phyloP scores from a whole-genome alignment of 2,888 invertebrate species.

The Pseudanteris insignis region DNA sequence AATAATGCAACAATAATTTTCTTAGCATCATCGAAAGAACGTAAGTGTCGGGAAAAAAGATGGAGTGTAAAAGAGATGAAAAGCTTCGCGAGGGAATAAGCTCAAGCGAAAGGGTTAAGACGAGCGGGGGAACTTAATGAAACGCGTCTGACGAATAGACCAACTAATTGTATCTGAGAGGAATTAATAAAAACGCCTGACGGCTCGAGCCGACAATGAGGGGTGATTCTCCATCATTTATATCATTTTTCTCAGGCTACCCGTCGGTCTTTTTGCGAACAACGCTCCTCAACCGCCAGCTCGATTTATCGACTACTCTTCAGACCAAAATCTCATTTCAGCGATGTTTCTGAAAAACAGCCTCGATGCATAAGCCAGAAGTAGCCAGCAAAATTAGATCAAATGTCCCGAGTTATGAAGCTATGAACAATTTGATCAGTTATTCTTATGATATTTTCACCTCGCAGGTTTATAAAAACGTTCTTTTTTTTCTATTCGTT shows the following conservation, averaged over 20 bases:
- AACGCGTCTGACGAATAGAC: conserved; percentile 66
- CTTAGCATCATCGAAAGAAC: no score
- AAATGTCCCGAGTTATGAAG: background rate
- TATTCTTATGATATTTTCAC: no score
- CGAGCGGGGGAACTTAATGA: conserved; percentile 60
- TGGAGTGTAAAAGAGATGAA: conserved; percentile 47
- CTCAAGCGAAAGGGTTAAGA: conserved; percentile 50
- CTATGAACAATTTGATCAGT: no score
- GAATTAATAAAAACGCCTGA: conserved; percentile 65
- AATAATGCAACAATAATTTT: no score
- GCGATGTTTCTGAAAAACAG: conserved; percentile 12
- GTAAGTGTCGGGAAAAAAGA: conserved; percentile 40
- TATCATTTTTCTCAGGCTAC: conserved; percentile 57
- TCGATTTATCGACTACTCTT: conserved; percentile 45
- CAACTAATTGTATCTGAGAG: conserved; percentile 66
- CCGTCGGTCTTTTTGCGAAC: conserved; percentile 46
- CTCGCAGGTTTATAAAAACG: no score
- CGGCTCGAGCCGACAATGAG: conserved; percentile 50
- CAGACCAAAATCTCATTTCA: conserved; percentile 40
- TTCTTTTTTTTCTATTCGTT: no score
- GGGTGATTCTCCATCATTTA: conserved; percentile 58
- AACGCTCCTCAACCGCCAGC: conserved; percentile 42
- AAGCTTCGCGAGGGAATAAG: conserved; percentile 43
- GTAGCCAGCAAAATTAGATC: conserved; percentile 5
- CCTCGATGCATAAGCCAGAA: conserved; percentile 8